These are phyloP conservation scores for Lucilia cuprina DNA, from an alignment of 1,140 invertebrate genomes.

Conservation along the genomic window DNA sequence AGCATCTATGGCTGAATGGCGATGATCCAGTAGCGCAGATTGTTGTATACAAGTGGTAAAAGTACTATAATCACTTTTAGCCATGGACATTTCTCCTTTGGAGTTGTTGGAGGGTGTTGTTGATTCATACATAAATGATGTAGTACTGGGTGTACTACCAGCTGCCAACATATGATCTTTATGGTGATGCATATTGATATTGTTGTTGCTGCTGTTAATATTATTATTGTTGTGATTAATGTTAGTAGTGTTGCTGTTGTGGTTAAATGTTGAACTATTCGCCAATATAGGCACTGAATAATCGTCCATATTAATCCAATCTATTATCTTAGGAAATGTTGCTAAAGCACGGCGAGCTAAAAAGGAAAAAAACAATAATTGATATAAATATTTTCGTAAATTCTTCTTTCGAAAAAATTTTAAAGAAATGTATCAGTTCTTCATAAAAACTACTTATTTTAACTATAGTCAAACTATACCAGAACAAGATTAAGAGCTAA, in stretches of 20 bases:
- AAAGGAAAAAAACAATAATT: background rate
- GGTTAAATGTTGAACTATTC: slow-evolving; percentile 45
- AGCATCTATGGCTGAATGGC: slow-evolving; percentile 23
- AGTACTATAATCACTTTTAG: slow-evolving; percentile 38
- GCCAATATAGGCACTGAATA: slow-evolving; percentile 55
- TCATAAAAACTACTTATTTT: too few relatives aligned
- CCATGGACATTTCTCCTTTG: slow-evolving; percentile 21
- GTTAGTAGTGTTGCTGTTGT: slow-evolving; percentile 39
- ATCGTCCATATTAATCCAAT: slow-evolving; percentile 47
- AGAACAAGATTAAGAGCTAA: too few relatives aligned
- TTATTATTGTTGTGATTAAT: slow-evolving; percentile 51
- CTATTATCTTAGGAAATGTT: background rate
- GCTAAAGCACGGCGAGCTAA: background rate
- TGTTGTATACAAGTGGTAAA: slow-evolving; percentile 41
- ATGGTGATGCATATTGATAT: slow-evolving; percentile 48
- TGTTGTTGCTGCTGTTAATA: slow-evolving; percentile 47
- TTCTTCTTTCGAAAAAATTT: too few relatives aligned
- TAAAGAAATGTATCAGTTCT: too few relatives aligned
- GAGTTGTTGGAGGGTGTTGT: background rate
- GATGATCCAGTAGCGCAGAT: slow-evolving; percentile 39
- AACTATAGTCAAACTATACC: too few relatives aligned
- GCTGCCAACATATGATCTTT: slow-evolving; percentile 59
- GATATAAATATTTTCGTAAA: too few relatives aligned
- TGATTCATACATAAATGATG: slow-evolving; percentile 47
- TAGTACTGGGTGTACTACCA: slow-evolving; percentile 47